Evolutionary conservation across 2,113 vertebrate genomes (phyloP), one percentile per base, ranked within the genome.

Genomic region (Microcebus ravelobensis): DNA sequence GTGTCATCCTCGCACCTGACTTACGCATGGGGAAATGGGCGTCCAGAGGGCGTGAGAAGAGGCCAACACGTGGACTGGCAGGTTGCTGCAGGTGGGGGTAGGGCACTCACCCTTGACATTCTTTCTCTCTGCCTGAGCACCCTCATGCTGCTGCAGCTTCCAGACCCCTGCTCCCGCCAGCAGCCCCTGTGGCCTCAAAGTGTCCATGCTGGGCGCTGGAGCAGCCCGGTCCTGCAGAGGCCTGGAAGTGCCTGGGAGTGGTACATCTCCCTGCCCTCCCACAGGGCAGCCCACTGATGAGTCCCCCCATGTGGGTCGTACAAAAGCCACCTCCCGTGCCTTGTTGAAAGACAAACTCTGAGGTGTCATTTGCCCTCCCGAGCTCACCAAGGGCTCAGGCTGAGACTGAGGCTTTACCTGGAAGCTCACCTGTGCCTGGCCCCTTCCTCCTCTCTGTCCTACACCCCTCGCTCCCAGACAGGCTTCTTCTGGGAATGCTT

Each of bases 121-220:
- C 57, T 34, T 29, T 45, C 57, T 20, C 31, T 70, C 61, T 92
- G 57, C 31, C 67, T 7, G 3, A 45, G 34, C 67, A 6, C 36
- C 59, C 31, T 59, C 6, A 1, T 39, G 39, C 39, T 39, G 14
- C 68, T 23, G 7, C 2, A 0, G 68, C 15, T 11, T 21, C 21
- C 10, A 23, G n/a, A n/a, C 10, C 52, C 39, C 52, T 6, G 18
- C 27, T 77, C 12, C 73, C 36, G 20, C 5, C 52, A 39, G 27
- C 8, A 67, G 7, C 14, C 14, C 6, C 14, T 39, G 14, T 63
- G 5, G 59, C 45, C 65, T 73, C 20, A 11, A 17, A 34, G 36
- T 7, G 12, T 18, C 65, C 10, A 6, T 23, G 0, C 0, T 11
- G 57, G 17, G 13, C 34, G 5, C 50, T 3, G 11, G n/a, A 11